Evolutionary conservation across 2,888 invertebrate genomes (phyloP).

Genomic region (Apamea anceps): DNA sequence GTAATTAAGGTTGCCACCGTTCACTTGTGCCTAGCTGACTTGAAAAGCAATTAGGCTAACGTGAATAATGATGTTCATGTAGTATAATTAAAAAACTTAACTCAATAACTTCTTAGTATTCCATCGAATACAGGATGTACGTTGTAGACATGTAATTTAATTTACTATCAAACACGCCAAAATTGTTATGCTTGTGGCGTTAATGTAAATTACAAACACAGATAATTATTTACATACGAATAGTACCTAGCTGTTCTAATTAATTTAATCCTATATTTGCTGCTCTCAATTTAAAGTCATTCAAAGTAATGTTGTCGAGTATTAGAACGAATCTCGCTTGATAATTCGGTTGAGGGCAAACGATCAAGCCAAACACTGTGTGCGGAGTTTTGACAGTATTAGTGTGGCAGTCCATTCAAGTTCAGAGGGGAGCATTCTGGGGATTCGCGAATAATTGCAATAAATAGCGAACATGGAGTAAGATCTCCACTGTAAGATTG

Average conservation of each 20-base stretch:
- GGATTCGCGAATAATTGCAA: slow-evolving; percentile 81
- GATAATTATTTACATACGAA: slow-evolving; percentile 54
- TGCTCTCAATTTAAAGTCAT: slow-evolving; percentile 51
- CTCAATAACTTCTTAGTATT: slow-evolving; percentile 26
- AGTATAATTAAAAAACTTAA: slow-evolving; percentile 42
- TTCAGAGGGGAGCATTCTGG: slow-evolving; percentile 67
- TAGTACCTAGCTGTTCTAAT: slow-evolving; percentile 37
- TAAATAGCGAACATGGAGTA: slow-evolving; percentile 75
- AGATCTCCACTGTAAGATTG: slow-evolving; percentile 69
- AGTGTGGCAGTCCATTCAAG: slow-evolving; percentile 69
- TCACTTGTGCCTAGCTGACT: slow-evolving; percentile 36
- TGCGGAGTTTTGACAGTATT: slow-evolving; percentile 59
- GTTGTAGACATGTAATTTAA: slow-evolving; percentile 34
- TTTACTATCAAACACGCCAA: slow-evolving; percentile 46
- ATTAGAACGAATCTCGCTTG: slow-evolving; percentile 51
- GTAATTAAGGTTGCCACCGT: slow-evolving; percentile 41
- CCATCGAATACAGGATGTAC: slow-evolving; percentile 26
- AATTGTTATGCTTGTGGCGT: slow-evolving; percentile 43
- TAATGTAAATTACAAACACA: slow-evolving; percentile 48
- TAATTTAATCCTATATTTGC: slow-evolving; percentile 54
- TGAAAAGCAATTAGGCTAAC: slow-evolving; percentile 47
- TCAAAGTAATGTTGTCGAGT: slow-evolving; percentile 42
- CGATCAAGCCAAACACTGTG: slow-evolving; percentile 36
- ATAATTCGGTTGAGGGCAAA: slow-evolving; percentile 50
- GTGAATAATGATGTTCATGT: slow-evolving; percentile 50